A percentile compares a stretch with the other conserved stretches of the same genome.
phyloP scores from a whole-genome alignment of 1,140 invertebrate genomes.

The Cydia splendana region DNA sequence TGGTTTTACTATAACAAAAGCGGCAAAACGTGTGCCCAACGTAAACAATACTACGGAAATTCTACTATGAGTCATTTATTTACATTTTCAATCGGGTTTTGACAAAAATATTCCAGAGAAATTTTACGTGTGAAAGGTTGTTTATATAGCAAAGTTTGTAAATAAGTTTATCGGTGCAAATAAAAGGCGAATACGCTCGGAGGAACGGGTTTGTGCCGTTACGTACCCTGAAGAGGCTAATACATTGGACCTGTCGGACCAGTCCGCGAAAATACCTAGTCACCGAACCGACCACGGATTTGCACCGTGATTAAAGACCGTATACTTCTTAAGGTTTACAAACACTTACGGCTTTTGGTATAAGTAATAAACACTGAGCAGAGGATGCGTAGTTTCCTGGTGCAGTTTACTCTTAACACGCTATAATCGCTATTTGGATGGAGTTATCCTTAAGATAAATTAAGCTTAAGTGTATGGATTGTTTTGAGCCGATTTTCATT shows the following conservation, averaged over 20 bases:
- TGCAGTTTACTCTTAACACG: slow-evolving; percentile 3
- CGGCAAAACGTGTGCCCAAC: slow-evolving; percentile 47
- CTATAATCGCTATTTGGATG: too few species aligned
- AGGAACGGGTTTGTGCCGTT: slow-evolving; percentile 31
- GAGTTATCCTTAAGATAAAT: background rate
- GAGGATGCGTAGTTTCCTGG: background rate
- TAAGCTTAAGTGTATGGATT: background rate
- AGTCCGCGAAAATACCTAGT: slow-evolving; percentile 16
- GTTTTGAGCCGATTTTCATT: background rate
- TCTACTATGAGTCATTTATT: slow-evolving; percentile 33
- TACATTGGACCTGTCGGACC: slow-evolving; percentile 12
- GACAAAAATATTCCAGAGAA: slow-evolving; percentile 5
- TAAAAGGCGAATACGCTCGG: slow-evolving; percentile 22
- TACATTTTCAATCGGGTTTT: background rate
- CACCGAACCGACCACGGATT: background rate
- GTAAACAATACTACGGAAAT: slow-evolving; percentile 55
- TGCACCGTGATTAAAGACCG: background rate
- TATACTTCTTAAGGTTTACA: background rate
- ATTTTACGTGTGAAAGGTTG: background rate
- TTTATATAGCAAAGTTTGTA: slow-evolving; percentile 13
- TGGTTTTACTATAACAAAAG: slow-evolving; percentile 45
- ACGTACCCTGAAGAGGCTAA: slow-evolving; percentile 7
- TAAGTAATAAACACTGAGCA: background rate
- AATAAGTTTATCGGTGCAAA: slow-evolving; percentile 14
- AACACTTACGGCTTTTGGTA: slow-evolving; percentile 5